Base-by-base conservation (phyloP, 1,140 invertebrate genomes). In the Tribolium castaneum region DNA sequence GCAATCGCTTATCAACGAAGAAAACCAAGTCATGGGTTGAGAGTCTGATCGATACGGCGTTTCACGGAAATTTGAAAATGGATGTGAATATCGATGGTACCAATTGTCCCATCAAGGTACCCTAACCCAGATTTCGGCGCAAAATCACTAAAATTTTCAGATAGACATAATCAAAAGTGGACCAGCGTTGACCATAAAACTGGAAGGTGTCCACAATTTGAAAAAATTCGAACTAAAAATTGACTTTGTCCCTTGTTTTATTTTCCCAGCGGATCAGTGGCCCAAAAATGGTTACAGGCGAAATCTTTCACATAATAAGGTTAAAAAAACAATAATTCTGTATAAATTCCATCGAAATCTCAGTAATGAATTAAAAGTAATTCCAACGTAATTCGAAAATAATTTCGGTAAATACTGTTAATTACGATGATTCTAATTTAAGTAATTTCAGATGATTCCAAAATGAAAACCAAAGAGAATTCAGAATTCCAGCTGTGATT, bases 221-320 rank as follows among this genome's bases (percentile, higher is more conserved):
- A 22, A 59, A 19, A 49, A 34, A 2, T 52, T 54, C 12, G 19
- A 30, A 3, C 3, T 72, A 12, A 34, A 72, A n/a, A 19, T 72
- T 19, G 70, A 72, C 49, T 72, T 72, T 3, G 70, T 72, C 3
- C 72, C 50, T 3, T 75, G 34, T 30, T 75, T 59, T 34, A 75
- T 22, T 12, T 75, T 59, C 14, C 10, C 16, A 30, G 22, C 3
- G 7, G 51, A 51, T 10, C 51, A 75, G 12, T 74, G 22, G 50
- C 54, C 19, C 9, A 13, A 6, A 74, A 70, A 35, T n/a, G 75
- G 70, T 35, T 82, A 82, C 70, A 62, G 76, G 22, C 3, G 9
- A 3, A 82, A 82, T 72, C 75, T 77, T 12, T 71, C 51, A 34
- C 10, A 56, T 12, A 45, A 3, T 3, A 79, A 78, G 72, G 79